Evolutionary conservation across 2,113 vertebrate genomes (phyloP).

Genomic region (Clinocottus analis): DNA sequence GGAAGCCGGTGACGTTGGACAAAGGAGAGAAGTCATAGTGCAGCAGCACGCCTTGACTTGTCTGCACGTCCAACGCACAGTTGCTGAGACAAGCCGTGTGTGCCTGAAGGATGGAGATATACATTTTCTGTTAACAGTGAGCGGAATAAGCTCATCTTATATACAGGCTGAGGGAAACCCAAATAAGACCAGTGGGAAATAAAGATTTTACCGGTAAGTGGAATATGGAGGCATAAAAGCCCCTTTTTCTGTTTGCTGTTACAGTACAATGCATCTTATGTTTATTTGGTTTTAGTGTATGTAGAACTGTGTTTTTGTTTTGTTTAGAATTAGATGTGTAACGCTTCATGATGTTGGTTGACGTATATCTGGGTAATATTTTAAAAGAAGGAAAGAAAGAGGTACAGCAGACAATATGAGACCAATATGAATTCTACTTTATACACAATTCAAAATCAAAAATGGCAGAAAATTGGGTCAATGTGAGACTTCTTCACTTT

Average conservation of each 20-base stretch:
- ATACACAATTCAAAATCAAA: too few relatives aligned
- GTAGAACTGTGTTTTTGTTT: neutral
- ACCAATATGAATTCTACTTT: neutral
- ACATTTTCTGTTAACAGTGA: neutral
- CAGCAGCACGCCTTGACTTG: conserved; percentile 60
- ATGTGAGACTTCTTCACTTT: too few relatives aligned
- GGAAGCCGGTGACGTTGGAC: conserved; percentile 75
- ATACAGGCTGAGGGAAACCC: neutral
- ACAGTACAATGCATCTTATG: neutral
- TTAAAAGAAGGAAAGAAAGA: neutral
- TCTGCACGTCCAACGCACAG: conserved; percentile 81
- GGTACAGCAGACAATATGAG: neutral
- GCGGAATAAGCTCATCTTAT: conserved; percentile 15
- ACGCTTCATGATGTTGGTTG: neutral
- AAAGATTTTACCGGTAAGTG: too few relatives aligned
- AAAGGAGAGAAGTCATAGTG: conserved; percentile 88
- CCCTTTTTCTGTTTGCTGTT: neutral
- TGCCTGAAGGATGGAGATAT: conserved; percentile 76
- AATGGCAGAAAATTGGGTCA: too few relatives aligned
- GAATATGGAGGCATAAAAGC: neutral
- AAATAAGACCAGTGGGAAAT: neutral
- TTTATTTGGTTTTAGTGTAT: neutral
- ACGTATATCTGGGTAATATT: neutral
- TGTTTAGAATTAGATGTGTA: neutral
- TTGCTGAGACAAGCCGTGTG: conserved; percentile 89